Evolutionary conservation across 2,113 vertebrate genomes (phyloP).

Genomic region (Cyanoliseus patagonus): DNA sequence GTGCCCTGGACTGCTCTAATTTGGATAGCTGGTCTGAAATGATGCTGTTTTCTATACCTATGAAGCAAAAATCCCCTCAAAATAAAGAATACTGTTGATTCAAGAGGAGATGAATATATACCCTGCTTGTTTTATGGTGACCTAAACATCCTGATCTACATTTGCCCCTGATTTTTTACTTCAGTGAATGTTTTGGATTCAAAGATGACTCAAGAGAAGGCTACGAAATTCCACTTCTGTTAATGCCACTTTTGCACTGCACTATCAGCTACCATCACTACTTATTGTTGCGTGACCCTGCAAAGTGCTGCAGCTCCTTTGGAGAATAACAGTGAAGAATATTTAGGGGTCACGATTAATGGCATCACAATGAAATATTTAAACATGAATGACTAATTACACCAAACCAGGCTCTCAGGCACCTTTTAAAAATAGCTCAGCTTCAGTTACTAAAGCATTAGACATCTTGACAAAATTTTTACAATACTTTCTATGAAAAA

Average conservation of each 20-base stretch:
- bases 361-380: slow-evolving; percentile 37
- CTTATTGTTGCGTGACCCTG: neutral
- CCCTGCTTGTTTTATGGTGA: neutral
- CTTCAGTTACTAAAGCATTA: neutral
- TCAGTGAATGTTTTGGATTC: neutral
- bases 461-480: neutral
- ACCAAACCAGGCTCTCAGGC: neutral
- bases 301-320: neutral
- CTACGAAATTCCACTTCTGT: neutral
- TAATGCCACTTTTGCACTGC: neutral
- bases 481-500: neutral
- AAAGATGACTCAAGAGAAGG: neutral
- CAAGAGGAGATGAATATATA: neutral
- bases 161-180: neutral
- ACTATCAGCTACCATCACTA: neutral
- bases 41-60: neutral
- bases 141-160: neutral
- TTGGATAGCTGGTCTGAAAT: neutral
- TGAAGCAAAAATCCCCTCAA: neutral
- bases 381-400: neutral
- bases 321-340: neutral
- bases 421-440: slow-evolving; percentile 10
- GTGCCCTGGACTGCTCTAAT: neutral
- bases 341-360: slow-evolving; percentile 26
- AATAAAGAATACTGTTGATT: neutral